These are phyloP conservation scores for Acrossocheilus wenchowensis DNA, from an alignment of 2,797 vertebrate genomes.

Conservation along the genomic window DNA sequence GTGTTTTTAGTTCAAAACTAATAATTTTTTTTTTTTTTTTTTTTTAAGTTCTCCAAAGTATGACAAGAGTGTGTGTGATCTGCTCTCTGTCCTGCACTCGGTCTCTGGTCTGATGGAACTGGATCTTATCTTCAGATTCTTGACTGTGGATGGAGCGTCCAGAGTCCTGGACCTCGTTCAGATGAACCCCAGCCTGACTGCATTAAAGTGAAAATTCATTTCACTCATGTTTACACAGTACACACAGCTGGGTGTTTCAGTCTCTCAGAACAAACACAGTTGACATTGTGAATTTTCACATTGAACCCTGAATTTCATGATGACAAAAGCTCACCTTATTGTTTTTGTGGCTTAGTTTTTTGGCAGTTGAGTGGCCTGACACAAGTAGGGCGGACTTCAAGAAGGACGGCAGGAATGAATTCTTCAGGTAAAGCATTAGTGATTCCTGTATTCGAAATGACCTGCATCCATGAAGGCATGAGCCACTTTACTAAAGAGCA, in stretches of 20 bases:
- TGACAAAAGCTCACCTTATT: background rate
- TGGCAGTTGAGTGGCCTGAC: background rate
- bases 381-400: background rate
- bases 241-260: background rate
- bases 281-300: background rate
- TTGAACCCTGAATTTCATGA: background rate
- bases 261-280: background rate
- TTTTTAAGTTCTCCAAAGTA: slow-evolving; percentile 13
- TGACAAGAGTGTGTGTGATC: background rate
- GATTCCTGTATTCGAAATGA: background rate
- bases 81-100: background rate
- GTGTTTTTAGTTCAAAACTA: background rate
- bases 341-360: slow-evolving; percentile 8
- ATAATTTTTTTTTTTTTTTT: too few species aligned
- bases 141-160: slow-evolving; percentile 17
- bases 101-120: slow-evolving; percentile 23
- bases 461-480: background rate
- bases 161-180: slow-evolving; percentile 26
- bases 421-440: background rate
- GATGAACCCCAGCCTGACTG: background rate
- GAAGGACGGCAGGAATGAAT: background rate
- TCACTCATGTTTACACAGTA: background rate
- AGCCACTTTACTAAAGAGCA: background rate
- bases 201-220: background rate
- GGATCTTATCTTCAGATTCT: slow-evolving; percentile 16